A percentile compares a stretch with the other conserved stretches of the same genome.
These are phyloP conservation scores for Bursaphelenchus mucronatus DNA, from an alignment of 1,140 invertebrate species.

Conservation along the genomic window DNA sequence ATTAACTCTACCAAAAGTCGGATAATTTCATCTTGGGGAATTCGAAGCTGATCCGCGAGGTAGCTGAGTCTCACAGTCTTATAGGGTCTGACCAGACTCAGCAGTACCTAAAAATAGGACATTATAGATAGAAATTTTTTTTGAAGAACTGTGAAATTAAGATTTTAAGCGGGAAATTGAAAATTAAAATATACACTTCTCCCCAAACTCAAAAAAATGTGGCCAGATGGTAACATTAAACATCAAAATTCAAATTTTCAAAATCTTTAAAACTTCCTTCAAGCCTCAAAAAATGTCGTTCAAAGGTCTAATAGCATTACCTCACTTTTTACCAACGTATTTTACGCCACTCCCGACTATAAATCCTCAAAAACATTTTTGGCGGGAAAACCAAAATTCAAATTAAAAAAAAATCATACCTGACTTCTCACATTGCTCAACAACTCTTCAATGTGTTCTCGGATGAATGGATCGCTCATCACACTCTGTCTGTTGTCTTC, in stretches of 20 bases:
- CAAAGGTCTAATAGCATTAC: neutral
- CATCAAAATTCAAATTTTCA: neutral
- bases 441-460: conserved; percentile 97
- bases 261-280: no score
- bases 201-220: neutral
- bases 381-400: neutral
- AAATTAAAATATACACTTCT: no score
- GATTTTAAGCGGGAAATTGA: neutral
- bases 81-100: conserved; percentile 95
- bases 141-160: neutral
- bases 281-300: no score
- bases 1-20: conserved; percentile 97
- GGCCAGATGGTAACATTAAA: neutral
- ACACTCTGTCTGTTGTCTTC: conserved; percentile 90
- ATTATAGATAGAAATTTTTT: neutral
- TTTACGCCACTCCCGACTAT: neutral
- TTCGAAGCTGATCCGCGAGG: conserved; percentile 93
- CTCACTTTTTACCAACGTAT: neutral
- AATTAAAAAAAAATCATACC: conserved; percentile 30
- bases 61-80: conserved; percentile 96
- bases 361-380: conserved; percentile 3
- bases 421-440: conserved; percentile 89
- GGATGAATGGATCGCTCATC: conserved; percentile 98
- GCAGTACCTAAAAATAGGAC: conserved; percentile 70
- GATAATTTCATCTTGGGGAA: conserved; percentile 90